phyloP scores from a whole-genome alignment of 1,140 invertebrate genomes.

The Solenopsis invicta region DNA sequence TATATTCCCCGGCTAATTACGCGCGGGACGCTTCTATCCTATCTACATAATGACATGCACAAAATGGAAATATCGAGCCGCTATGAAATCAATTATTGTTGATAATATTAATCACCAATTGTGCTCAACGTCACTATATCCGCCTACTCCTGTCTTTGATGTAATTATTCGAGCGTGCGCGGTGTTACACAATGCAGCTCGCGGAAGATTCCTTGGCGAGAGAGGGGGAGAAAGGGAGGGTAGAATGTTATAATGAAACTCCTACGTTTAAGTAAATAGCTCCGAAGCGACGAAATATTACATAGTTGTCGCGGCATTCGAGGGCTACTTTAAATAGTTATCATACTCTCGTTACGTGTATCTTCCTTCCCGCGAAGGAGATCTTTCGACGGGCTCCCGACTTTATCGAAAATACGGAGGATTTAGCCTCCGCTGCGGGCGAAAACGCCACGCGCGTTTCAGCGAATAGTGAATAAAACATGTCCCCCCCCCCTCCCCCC shows the following conservation, averaged over 20 bases:
- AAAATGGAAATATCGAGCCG: conserved; percentile 59
- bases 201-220: conserved; percentile 11
- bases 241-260: conserved; percentile 38
- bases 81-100: conserved; percentile 59
- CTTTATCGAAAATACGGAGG: background rate
- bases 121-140: background rate
- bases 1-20: conserved; percentile 58
- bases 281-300: conserved; percentile 40
- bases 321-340: conserved; percentile 50
- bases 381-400: background rate
- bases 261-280: conserved; percentile 39
- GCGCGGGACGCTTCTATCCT: conserved; percentile 42
- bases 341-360: background rate
- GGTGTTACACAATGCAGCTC: conserved; percentile 9
- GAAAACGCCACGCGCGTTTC: background rate
- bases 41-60: conserved; percentile 62
- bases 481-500: background rate
- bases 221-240: no score
- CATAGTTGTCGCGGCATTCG: conserved; percentile 30
- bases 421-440: background rate
- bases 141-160: background rate
- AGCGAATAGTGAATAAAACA: conserved; percentile 31
- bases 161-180: conserved; percentile 26
- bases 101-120: conserved; percentile 63
- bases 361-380: no score